Base-by-base conservation (phyloP, 2,113 vertebrate genomes). In the Neotragus pygmaeus region DNA sequence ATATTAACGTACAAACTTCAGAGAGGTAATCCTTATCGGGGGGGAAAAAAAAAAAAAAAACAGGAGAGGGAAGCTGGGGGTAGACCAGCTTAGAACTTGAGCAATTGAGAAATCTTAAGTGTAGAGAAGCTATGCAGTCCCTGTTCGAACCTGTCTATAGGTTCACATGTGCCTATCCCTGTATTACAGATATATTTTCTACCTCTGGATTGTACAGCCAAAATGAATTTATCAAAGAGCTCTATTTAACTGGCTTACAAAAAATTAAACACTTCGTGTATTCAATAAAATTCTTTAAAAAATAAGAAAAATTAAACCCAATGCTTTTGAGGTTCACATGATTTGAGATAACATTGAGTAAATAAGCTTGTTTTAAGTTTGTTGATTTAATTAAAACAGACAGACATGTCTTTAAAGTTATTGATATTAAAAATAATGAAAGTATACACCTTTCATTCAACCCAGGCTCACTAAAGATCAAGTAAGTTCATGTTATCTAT, bases 101-200 rank as follows among this genome's bases (percentile, higher is more conserved):
- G 17, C 30, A n/a, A 81, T 1, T n/a, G 47, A 81, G 78, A n/a
- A 51, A 81, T n/a, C 78, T 21, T 51, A 21, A 23, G 17, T 51
- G 47, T 51, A 81, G 30, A 81, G 30, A 81, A 81, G 78, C 30
- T 51, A 81, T n/a, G 17, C 30, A 0, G 78, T n/a, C 30, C 78
- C 30, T 30, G 17, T 51, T 4, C 3, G 1, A 0, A 0, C 45
- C 75, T 80, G 16, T 51, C 47, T 51, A n/a, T 51, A 51, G 2
- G 1, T 51, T 51, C 78, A 51, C 77, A 49, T 6, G 77, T 21
- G 45, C 28, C 45, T 47, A 51, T n/a, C 21, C 47, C 30, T 51
- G 78, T 51, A 30, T n/a, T 81, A 51, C 1, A 51, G 77, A 51
- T 21, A n/a, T 80, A 51, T 81, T 81, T 81, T 81, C 47, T 51